Evolutionary conservation across 2,888 invertebrate species (phyloP).

Genomic region (Protophormia terraenovae): DNA sequence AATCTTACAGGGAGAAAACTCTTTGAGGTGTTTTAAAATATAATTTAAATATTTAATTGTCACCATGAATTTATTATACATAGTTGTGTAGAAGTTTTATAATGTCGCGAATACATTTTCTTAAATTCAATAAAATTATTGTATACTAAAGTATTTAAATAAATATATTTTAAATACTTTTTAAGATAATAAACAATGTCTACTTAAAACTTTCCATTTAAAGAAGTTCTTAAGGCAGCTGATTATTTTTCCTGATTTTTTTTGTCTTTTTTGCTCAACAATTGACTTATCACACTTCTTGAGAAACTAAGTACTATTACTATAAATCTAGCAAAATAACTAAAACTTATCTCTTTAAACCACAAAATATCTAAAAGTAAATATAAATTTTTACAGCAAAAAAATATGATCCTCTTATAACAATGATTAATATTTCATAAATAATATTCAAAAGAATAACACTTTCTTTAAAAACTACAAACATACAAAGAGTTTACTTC

Average conservation of each 20-base stretch:
- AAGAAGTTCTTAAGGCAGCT: neutral
- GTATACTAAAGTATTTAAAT: too few relatives aligned
- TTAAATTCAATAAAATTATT: too few relatives aligned
- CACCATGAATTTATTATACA: too few relatives aligned
- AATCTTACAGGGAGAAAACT: too few relatives aligned
- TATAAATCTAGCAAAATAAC: neutral
- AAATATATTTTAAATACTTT: too few relatives aligned
- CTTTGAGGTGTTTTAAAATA: too few relatives aligned
- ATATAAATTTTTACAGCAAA: neutral
- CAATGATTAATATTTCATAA: constrained; percentile 38
- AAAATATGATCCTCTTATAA: constrained; percentile 53
- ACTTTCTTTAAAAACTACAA: constrained; percentile 19
- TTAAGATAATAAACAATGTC: too few relatives aligned
- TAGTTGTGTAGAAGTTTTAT: too few relatives aligned
- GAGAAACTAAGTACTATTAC: neutral
- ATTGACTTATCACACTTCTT: neutral
- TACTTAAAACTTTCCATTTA: too few relatives aligned
- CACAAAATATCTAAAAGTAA: neutral
- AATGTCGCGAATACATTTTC: too few relatives aligned
- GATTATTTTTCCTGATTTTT: neutral
- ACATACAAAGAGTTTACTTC: neutral
- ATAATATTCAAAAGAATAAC: constrained; percentile 44
- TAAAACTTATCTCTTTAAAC: constrained; percentile 5
- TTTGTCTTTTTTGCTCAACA: neutral
- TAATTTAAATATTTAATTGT: too few relatives aligned